Base-by-base conservation (phyloP, 2,113 vertebrate genomes). In the Oncorhynchus masou region DNA sequence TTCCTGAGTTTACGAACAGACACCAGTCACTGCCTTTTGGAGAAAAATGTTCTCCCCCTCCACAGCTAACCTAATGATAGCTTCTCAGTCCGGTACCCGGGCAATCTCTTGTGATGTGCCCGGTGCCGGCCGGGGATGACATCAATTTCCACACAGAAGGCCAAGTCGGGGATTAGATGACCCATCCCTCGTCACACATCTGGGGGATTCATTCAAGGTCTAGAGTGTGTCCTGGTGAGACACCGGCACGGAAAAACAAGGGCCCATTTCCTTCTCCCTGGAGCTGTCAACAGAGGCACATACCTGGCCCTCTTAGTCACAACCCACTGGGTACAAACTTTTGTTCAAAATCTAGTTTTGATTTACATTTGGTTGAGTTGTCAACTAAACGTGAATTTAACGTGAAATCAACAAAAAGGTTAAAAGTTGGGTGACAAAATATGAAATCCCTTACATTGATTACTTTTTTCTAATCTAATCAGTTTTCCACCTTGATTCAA, bases 121-220 rank as follows among this genome's bases (percentile, higher is more conserved):
- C 76, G 77, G 75, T 83, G 86, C 83, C 82, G 73, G 74, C 2
- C 31, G 9, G 54, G 74, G 34, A 87, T 92, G 87, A 92, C 87
- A 77, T 91, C 85, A 91, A 75, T 92, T 92, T 91, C 91, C 91
- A 88, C 86, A 81, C 34, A 20, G 73, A 86, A 74, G 85, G 89
- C 90, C 88, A 91, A 91, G 83, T 81, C 71, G 20, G 81, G 85
- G 70, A 74, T 79, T 31, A n/a, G 62, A 70, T 45, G 66, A 86
- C 83, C 77, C 83, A 67, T 85, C 81, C 81, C 87, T 86, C 83
- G 71, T 82, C 81, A 85, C 84, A 82, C 85, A 82, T 83, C 85
- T 85, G 88, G 80, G 84, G 84, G 84, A 81, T 86, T 83, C 82
- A 86, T 87, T 84, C 71, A 54, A 79, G 20, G 81, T 82, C 49